These are phyloP conservation scores for Phoenoteleia sp. DNA, from an alignment of 2,888 invertebrate genomes.

Conservation along the genomic window DNA sequence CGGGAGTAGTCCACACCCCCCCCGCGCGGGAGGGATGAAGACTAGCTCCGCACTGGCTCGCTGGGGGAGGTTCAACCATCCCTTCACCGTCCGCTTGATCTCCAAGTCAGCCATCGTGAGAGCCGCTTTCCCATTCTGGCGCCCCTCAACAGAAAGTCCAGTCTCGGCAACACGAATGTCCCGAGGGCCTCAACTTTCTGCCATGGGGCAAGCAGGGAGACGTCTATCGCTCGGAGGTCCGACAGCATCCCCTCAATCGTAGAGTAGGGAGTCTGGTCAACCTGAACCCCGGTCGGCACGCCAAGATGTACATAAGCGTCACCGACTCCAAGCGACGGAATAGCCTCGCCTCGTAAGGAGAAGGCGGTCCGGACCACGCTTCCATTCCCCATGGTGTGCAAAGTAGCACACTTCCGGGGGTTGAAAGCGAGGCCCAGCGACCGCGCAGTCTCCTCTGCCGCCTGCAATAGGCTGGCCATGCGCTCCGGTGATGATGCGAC, in stretches of 20 bases:
- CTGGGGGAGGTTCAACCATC: conserved; percentile 80
- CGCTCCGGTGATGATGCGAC: too few relatives aligned
- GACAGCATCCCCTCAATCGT: conserved; percentile 36
- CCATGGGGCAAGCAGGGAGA: conserved; percentile 72
- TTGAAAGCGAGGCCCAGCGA: too few relatives aligned
- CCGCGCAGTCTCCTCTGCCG: not conserved
- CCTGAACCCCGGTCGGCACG: conserved; percentile 50
- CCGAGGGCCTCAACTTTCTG: conserved; percentile 68
- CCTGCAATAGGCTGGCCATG: too few relatives aligned
- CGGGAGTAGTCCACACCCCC: conserved; percentile 80
- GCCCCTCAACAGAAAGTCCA: conserved; percentile 79
- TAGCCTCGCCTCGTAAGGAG: not conserved
- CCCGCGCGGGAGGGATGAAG: conserved; percentile 72
- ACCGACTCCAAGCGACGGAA: not conserved
- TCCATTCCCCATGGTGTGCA: too few relatives aligned
- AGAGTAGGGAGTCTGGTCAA: conserved; percentile 64
- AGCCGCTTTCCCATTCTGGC: conserved; percentile 73
- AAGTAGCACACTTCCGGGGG: not conserved
- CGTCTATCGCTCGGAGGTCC: conserved; percentile 36
- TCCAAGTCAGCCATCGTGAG: conserved; percentile 74
- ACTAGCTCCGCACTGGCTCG: conserved; percentile 79
- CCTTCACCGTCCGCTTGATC: conserved; percentile 74
- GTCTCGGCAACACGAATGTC: conserved; percentile 73
- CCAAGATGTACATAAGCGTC: conserved; percentile 30
- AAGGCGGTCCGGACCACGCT: not conserved